A percentile compares a stretch with the other conserved stretches of the same genome.
These are phyloP conservation scores for Elaeidobius kamerunicus DNA, from an alignment of 2,888 invertebrate genomes.

Conservation along the genomic window DNA sequence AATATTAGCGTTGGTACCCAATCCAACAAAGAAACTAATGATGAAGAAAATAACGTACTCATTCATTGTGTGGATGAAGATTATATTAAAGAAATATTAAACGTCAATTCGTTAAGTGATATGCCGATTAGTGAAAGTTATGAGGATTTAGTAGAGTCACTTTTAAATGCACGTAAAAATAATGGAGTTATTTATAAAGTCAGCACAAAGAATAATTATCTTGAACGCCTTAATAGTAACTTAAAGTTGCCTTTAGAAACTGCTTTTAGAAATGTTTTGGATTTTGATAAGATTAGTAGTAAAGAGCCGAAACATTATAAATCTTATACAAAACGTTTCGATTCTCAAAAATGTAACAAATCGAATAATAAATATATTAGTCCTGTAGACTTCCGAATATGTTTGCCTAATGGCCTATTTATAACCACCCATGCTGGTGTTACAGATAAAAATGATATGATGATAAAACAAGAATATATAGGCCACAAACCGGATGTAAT, in stretches of 20 bases:
- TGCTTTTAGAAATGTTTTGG: slow-evolving; percentile 15
- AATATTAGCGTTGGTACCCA: too few relatives aligned
- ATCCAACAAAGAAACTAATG: too few relatives aligned
- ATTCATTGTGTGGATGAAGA: slow-evolving; percentile 26
- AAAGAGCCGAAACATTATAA: slow-evolving; percentile 7
- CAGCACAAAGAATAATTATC: slow-evolving; percentile 27
- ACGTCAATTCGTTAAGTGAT: slow-evolving; percentile 1
- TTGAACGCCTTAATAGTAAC: slow-evolving; percentile 21
- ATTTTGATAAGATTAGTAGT: background rate
- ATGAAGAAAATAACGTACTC: background rate
- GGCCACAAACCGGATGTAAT: slow-evolving; percentile 21
- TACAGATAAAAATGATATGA: slow-evolving; percentile 24
- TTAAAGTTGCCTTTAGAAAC: slow-evolving; percentile 30
- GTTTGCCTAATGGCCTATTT: slow-evolving; percentile 38
- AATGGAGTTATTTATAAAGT: slow-evolving; percentile 36
- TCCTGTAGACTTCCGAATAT: slow-evolving; percentile 35
- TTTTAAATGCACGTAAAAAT: slow-evolving; percentile 25
- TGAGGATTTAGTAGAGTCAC: slow-evolving; percentile 21
- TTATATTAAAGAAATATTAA: slow-evolving; percentile 12
- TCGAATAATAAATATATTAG: too few relatives aligned
- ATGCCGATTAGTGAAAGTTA: slow-evolving; percentile 6
- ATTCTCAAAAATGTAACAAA: background rate
- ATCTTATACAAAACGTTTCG: slow-evolving; percentile 22
- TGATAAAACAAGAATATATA: slow-evolving; percentile 38
- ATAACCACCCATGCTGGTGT: slow-evolving; percentile 33